Evolutionary conservation across 1,140 invertebrate genomes (phyloP).

Genomic region (Pectinophora gossypiella): DNA sequence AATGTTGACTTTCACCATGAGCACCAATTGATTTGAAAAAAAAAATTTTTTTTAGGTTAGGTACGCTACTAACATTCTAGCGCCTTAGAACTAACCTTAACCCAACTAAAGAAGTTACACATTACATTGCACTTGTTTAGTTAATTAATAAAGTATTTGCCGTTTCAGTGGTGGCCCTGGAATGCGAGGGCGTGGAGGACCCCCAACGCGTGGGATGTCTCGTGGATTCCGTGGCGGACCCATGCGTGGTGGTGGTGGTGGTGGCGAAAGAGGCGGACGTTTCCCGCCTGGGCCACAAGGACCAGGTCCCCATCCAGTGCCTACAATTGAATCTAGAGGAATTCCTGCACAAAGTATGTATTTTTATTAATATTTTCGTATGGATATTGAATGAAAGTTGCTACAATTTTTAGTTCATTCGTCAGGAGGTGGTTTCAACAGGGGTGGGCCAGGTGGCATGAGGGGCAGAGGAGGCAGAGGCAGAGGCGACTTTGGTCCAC

Average conservation of each 20-base stretch:
- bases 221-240: constrained; percentile 55
- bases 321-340: constrained; percentile 66
- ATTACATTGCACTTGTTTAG: too few species aligned
- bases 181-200: constrained; percentile 57
- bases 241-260: constrained; percentile 60
- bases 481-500: constrained; percentile 53
- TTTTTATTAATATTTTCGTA: not conserved
- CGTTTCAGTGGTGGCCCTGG: constrained; percentile 40
- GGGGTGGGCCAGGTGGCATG: constrained; percentile 59
- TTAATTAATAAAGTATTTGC: too few species aligned
- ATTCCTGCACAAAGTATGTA: constrained; percentile 54
- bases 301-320: constrained; percentile 68
- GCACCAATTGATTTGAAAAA: too few species aligned
- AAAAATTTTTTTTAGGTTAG: too few species aligned
- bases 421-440: constrained; percentile 49
- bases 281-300: constrained; percentile 63
- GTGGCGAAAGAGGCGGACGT: constrained; percentile 46
- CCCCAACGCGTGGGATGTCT: constrained; percentile 45
- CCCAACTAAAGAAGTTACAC: too few species aligned
- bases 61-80: too few species aligned
- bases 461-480: constrained; percentile 55
- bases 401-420: not conserved
- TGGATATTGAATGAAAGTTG: not conserved
- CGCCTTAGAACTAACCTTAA: too few species aligned
- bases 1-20: constrained; percentile 6